Evolutionary conservation across 2,888 invertebrate species (phyloP).

Genomic region (Aradus depressus): DNA sequence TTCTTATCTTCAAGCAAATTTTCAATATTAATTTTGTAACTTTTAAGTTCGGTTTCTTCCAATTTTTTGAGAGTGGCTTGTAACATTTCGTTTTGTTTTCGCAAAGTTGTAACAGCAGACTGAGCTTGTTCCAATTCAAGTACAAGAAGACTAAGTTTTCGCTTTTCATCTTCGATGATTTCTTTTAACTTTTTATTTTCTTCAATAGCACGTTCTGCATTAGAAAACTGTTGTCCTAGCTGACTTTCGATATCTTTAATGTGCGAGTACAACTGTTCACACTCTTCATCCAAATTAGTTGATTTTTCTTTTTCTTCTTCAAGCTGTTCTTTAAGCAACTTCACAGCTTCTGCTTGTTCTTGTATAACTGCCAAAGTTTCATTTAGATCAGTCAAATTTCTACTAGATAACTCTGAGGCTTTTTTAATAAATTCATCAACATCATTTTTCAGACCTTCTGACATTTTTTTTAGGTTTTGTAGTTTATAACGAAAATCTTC

Average conservation of each 20-base stretch:
- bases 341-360: background rate
- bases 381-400: background rate
- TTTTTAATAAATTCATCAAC: slow-evolving; percentile 5
- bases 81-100: background rate
- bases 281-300: slow-evolving; percentile 10
- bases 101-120: too few species aligned
- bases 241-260: slow-evolving; percentile 5
- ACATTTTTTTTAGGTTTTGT: background rate
- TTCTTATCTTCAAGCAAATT: background rate
- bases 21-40: background rate
- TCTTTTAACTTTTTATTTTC: background rate
- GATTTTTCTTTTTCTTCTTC: background rate
- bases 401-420: background rate
- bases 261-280: slow-evolving; percentile 1
- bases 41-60: background rate
- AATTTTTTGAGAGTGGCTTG: background rate
- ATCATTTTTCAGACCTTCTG: slow-evolving; percentile 1
- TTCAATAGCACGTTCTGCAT: background rate
- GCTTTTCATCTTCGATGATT: background rate
- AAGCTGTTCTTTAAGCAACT: background rate
- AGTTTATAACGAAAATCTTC: slow-evolving; percentile 2
- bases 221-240: slow-evolving; percentile 1
- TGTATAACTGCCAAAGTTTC: background rate
- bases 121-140: too few species aligned
- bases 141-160: too few species aligned